Conservation (phyloP, 2,113 vertebrate genomes). For the Egretta garzetta region DNA sequence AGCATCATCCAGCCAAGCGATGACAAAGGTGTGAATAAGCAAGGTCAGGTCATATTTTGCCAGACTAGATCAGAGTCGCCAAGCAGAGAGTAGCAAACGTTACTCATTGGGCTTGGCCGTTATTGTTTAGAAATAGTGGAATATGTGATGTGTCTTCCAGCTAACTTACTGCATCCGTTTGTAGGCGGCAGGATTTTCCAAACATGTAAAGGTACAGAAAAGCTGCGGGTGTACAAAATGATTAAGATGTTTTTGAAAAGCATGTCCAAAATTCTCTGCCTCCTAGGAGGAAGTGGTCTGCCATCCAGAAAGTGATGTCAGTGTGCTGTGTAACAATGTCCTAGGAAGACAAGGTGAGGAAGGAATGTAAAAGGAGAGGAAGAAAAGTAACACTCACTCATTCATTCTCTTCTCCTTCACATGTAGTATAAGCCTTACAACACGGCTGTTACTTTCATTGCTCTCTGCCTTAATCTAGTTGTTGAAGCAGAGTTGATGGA, state of each 20-base stretch:
- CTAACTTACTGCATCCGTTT: not conserved
- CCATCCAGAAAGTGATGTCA: not conserved
- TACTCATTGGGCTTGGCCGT: conserved; percentile 56
- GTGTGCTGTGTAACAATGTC: not conserved
- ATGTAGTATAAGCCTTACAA: not conserved
- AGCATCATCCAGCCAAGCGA: not conserved
- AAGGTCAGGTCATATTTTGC: not conserved
- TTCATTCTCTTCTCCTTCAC: not conserved
- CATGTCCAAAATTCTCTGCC: not conserved
- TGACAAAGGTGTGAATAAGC: conserved; percentile 67
- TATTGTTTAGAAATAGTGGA: conserved; percentile 50
- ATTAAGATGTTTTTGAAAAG: not conserved
- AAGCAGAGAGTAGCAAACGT: conserved; percentile 8
- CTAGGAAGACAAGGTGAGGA: not conserved
- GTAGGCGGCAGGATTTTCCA: conserved; percentile 46
- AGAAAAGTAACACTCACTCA: not conserved
- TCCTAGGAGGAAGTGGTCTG: not conserved
- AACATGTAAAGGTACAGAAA: not conserved
- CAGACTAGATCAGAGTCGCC: not conserved
- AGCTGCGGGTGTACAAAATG: not conserved
- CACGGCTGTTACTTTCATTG: not conserved
- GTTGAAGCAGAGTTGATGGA: not conserved
- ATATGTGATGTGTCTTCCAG: not conserved
- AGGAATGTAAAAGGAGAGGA: not conserved
- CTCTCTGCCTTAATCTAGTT: not conserved